These are phyloP conservation scores for Dinoponera quadriceps DNA, from an alignment of 1,140 invertebrate species.

Conservation along the genomic window DNA sequence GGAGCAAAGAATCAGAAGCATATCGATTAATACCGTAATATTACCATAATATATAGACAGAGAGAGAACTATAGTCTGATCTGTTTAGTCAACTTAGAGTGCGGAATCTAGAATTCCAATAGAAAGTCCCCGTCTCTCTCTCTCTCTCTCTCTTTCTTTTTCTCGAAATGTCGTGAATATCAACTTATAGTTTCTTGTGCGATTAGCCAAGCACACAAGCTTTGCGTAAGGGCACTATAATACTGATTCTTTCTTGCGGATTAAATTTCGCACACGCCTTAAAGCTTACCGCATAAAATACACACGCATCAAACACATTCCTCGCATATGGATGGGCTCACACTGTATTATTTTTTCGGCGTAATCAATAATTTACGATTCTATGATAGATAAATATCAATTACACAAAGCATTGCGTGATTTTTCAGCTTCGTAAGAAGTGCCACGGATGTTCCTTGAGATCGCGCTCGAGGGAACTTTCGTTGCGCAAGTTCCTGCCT, in stretches of 20 bases:
- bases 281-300: too few relatives aligned
- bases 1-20: neutral
- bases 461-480: neutral
- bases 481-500: too few relatives aligned
- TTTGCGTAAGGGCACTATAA: too few relatives aligned
- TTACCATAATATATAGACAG: neutral
- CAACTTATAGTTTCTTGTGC: neutral
- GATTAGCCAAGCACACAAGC: neutral
- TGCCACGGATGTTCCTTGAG: neutral
- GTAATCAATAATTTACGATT: constrained; percentile 7
- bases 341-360: neutral
- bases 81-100: neutral
- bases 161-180: neutral
- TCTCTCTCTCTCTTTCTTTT: too few relatives aligned
- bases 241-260: neutral
- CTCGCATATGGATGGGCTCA: neutral
- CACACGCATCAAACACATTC: neutral
- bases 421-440: neutral
- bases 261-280: neutral
- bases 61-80: neutral
- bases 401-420: neutral
- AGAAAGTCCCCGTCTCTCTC: too few relatives aligned
- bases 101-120: neutral
- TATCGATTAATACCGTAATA: neutral
- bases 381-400: constrained; percentile 7